Conservation (phyloP, 2,888 invertebrate genomes). For the Perdita meconis region DNA sequence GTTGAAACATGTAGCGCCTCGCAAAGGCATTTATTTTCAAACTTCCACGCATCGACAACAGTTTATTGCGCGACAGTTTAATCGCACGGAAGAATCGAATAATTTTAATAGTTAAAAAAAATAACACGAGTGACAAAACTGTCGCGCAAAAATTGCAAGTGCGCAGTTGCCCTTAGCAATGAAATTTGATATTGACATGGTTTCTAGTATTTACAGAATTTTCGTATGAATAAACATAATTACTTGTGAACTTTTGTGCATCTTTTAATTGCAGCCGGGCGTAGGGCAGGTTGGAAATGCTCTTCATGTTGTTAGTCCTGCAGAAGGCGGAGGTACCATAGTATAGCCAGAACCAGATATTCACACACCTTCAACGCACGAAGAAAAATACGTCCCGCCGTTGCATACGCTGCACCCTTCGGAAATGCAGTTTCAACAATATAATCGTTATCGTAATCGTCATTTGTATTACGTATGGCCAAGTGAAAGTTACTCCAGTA, state of each 20-base stretch:
- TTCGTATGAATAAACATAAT: background rate
- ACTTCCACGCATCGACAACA: no score
- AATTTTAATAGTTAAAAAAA: no score
- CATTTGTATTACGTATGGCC: slow-evolving; percentile 73
- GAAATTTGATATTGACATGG: slow-evolving; percentile 26
- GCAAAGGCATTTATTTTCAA: no score
- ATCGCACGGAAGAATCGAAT: no score
- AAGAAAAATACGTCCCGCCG: slow-evolving; percentile 59
- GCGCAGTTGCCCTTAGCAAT: slow-evolving; percentile 14
- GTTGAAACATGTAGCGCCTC: slow-evolving; percentile 36
- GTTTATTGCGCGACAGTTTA: no score
- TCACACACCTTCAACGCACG: slow-evolving; percentile 44
- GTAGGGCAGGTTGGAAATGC: slow-evolving; percentile 77
- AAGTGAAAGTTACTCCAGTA: slow-evolving; percentile 70
- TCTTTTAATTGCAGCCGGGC: slow-evolving; percentile 75
- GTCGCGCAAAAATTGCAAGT: no score
- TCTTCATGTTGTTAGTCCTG: slow-evolving; percentile 79
- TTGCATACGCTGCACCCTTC: slow-evolving; percentile 57
- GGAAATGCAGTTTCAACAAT: slow-evolving; percentile 64
- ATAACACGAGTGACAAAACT: no score
- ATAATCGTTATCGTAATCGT: slow-evolving; percentile 64
- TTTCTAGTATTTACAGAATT: slow-evolving; percentile 30
- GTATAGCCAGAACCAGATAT: slow-evolving; percentile 77
- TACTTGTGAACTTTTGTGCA: slow-evolving; percentile 33
- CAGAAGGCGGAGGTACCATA: slow-evolving; percentile 80